phyloP scores from a whole-genome alignment of 2,797 vertebrate species.

The Pelobates cultripes region DNA sequence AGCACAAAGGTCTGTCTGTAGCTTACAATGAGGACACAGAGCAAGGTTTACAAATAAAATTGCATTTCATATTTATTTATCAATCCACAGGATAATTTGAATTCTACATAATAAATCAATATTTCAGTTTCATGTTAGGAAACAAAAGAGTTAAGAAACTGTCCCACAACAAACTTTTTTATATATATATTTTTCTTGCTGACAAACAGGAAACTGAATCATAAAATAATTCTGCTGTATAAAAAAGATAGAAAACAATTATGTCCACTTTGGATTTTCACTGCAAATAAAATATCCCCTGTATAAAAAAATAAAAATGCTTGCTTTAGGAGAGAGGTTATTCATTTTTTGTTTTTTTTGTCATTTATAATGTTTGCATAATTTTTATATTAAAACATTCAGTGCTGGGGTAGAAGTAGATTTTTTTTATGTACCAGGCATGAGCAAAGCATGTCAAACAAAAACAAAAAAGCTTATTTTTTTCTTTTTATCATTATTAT shows the following conservation, averaged over 20 bases:
- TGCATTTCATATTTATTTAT: conserved; percentile 81
- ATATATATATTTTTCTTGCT: conserved; percentile 64
- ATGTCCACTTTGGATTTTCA: conserved; percentile 82
- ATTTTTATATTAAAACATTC: conserved; percentile 69
- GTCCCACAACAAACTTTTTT: conserved; percentile 70
- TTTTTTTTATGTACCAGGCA: conserved; percentile 74
- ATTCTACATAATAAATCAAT: conserved; percentile 82
- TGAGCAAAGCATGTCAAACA: conserved; percentile 75
- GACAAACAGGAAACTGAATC: conserved; percentile 79
- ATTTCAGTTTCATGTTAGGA: conserved; percentile 78
- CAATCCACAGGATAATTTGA: conserved; percentile 85
- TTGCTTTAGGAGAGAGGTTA: conserved; percentile 79
- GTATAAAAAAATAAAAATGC: conserved; percentile 84
- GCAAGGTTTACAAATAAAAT: conserved; percentile 75
- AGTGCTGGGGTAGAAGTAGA: conserved; percentile 10
- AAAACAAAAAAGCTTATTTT: conserved; percentile 58
- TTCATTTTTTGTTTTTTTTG: conserved; percentile 70
- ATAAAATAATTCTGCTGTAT: conserved; percentile 85
- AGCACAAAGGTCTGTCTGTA: not conserved
- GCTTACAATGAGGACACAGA: not conserved
- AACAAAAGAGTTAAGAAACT: conserved; percentile 76
- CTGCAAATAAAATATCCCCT: conserved; percentile 84
- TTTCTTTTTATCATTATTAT: not conserved
- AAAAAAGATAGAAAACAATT: conserved; percentile 83
- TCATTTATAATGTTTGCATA: conserved; percentile 75